Evolutionary conservation across 2,888 invertebrate species (phyloP).

Genomic region (Ecliptopera silaceata): DNA sequence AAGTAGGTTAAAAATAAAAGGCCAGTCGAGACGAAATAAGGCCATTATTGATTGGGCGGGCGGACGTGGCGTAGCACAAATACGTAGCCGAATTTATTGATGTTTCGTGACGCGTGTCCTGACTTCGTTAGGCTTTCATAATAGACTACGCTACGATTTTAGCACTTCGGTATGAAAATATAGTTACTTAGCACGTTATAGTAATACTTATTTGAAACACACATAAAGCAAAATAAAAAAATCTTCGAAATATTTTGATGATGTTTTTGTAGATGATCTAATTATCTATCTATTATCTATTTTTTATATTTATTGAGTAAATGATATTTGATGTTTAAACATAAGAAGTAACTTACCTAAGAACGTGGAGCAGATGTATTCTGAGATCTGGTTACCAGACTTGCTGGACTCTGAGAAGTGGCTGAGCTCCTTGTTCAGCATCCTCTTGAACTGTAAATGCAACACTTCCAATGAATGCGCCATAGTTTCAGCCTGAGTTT

Average conservation of each 20-base stretch:
- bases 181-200: too few species aligned
- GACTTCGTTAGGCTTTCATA: neutral
- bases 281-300: too few species aligned
- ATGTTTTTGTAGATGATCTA: too few species aligned
- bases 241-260: too few species aligned
- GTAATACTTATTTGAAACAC: too few species aligned
- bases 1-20: slow-evolving; percentile 1
- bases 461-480: slow-evolving; percentile 75
- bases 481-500: slow-evolving; percentile 65
- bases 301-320: too few species aligned
- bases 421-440: slow-evolving; percentile 99
- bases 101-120: slow-evolving; percentile 1
- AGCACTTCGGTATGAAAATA: too few species aligned
- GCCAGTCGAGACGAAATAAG: slow-evolving; percentile 13
- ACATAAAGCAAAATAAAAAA: too few species aligned
- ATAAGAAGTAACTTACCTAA: slow-evolving; percentile 89
- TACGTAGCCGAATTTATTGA: slow-evolving; percentile 16
- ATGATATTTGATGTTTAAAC: too few species aligned
- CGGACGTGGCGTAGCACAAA: slow-evolving; percentile 8
- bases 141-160: neutral
- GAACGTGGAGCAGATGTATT: slow-evolving; percentile 99
- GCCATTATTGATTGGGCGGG: slow-evolving; percentile 23
- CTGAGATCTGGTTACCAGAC: slow-evolving; percentile 99
- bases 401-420: slow-evolving; percentile 99
- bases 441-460: slow-evolving; percentile 96